Conservation (phyloP, 2,113 vertebrate genomes). For the Hemiprocne comata region DNA sequence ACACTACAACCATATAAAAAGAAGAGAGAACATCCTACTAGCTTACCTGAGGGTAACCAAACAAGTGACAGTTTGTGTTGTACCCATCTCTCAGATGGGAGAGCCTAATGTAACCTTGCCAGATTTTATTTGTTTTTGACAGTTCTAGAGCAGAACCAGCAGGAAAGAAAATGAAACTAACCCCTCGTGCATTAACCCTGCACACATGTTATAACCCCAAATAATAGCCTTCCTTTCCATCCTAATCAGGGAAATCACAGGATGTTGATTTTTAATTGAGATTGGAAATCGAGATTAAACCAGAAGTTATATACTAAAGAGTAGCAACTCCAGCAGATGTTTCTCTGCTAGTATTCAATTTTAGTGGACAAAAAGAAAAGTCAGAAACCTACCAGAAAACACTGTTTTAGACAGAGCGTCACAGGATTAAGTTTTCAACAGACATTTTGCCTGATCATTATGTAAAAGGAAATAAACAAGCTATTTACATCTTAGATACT, state of each 20-base stretch:
- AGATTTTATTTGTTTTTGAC: neutral
- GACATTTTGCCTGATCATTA: neutral
- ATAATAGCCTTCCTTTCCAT: neutral
- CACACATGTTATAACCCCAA: neutral
- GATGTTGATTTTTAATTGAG: neutral
- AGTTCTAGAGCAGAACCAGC: neutral
- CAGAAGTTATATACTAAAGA: neutral
- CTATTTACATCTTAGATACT: neutral
- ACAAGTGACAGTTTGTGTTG: neutral
- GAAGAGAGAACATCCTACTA: neutral
- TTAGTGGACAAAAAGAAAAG: neutral
- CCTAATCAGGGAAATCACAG: neutral
- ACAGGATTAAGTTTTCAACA: neutral
- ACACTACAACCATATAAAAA: neutral
- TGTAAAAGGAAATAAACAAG: neutral
- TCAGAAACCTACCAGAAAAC: neutral
- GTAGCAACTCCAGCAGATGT: neutral
- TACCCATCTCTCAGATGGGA: neutral
- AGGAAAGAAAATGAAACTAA: neutral
- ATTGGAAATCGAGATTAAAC: neutral
- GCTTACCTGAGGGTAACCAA: neutral
- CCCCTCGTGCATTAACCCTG: fast-evolving
- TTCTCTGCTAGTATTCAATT: neutral
- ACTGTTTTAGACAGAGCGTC: neutral
- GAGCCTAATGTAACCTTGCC: neutral